Percentiles rank a stretch among this genome's conserved stretches.
Conservation (phyloP, 2,797 vertebrate species). For the Taenioides sp. region DNA sequence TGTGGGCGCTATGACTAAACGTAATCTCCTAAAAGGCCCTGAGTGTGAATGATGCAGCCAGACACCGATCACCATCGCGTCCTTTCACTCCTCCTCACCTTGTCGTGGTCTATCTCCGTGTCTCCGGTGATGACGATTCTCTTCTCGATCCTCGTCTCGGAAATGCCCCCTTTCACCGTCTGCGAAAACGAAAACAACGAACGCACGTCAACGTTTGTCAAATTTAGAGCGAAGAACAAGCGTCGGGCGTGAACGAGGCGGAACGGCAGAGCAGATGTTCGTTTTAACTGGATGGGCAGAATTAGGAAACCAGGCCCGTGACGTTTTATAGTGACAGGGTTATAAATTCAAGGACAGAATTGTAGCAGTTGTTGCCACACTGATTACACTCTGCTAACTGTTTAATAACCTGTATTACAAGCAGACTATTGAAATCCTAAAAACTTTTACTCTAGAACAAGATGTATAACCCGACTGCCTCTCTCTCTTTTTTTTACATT, state of each 20-base stretch:
- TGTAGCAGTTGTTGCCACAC: not conserved
- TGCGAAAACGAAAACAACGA: slow-evolving; percentile 7
- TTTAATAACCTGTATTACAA: too few relatives aligned
- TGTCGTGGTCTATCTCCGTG: slow-evolving; percentile 95
- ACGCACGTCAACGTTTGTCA: not conserved
- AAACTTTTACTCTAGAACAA: too few relatives aligned
- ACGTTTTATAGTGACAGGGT: not conserved
- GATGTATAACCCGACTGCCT: too few relatives aligned
- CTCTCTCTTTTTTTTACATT: too few relatives aligned
- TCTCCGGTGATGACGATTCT: slow-evolving; percentile 98
- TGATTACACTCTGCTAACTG: not conserved
- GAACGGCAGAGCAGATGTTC: not conserved
- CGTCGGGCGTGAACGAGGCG: not conserved
- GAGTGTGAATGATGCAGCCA: not conserved
- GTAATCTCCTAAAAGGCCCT: not conserved
- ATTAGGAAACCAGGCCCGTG: not conserved
- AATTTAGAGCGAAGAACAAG: not conserved
- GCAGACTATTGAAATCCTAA: too few relatives aligned
- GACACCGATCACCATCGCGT: not conserved
- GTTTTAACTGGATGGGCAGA: not conserved
- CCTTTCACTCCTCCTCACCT: slow-evolving; percentile 74
- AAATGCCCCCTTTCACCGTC: slow-evolving; percentile 98
- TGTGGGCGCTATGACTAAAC: not conserved
- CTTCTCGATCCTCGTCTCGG: slow-evolving; percentile 97
- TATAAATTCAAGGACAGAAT: not conserved